Percentiles rank a stretch among this genome's conserved stretches.
phyloP scores from a whole-genome alignment of 2,888 invertebrate genomes.

The Platycheirus albimanus region DNA sequence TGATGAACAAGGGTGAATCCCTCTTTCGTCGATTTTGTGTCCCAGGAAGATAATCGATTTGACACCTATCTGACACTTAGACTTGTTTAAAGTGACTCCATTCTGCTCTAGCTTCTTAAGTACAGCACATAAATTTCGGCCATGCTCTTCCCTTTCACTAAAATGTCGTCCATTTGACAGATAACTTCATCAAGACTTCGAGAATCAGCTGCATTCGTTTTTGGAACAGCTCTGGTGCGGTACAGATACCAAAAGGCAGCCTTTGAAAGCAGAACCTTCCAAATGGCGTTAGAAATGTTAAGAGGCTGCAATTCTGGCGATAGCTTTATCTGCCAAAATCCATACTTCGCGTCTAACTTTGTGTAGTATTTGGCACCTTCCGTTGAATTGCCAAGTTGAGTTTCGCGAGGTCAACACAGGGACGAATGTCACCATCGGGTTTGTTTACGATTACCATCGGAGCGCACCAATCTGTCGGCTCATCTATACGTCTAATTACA shows the following conservation, averaged over 20 bases:
- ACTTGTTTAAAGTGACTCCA: constrained; percentile 27
- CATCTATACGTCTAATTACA: constrained; percentile 25
- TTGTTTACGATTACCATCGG: constrained; percentile 31
- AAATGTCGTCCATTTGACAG: constrained; percentile 19
- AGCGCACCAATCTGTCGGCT: constrained; percentile 42
- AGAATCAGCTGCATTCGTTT: constrained; percentile 2
- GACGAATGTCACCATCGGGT: neutral
- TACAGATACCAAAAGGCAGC: constrained; percentile 7
- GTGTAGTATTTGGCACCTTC: constrained; percentile 6
- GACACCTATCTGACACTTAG: constrained; percentile 30
- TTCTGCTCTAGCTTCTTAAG: constrained; percentile 19
- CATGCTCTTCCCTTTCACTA: constrained; percentile 21
- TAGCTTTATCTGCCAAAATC: constrained; percentile 12
- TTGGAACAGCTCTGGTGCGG: constrained; percentile 25
- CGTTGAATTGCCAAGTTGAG: constrained; percentile 5
- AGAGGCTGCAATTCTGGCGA: neutral
- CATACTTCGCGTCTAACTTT: neutral
- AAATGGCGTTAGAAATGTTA: constrained; percentile 30
- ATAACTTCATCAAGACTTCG: neutral
- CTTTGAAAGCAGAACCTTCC: constrained; percentile 14
- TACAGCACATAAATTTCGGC: constrained; percentile 20
- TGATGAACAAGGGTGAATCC: constrained; percentile 25
- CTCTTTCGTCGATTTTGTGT: constrained; percentile 46
- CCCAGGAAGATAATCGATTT: constrained; percentile 43
- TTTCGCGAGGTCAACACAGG: constrained; percentile 9